Base-by-base conservation (phyloP, 2,888 invertebrate species). In the Aradus depressus region DNA sequence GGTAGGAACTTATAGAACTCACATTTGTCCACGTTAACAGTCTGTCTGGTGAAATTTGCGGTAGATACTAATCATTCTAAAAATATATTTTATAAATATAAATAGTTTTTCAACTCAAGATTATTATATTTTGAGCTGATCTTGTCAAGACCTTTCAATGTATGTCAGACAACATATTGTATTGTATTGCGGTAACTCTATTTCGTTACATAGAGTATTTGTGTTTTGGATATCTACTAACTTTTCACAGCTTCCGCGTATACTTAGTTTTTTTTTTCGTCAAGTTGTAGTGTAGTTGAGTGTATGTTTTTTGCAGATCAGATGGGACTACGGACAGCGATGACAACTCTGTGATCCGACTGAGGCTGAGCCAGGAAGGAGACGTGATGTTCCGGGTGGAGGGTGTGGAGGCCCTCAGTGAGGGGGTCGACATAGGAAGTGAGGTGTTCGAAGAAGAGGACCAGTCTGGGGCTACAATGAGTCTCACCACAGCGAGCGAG, bases 281-380 rank as follows among this genome's bases (percentile, higher is more conserved):
- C 14, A 26, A 31, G 44, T 12, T 31, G 19, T 10, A 41, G 14
- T 26, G 25, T 39, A 19, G 5, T 50, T 35, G 12, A 31, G 10
- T 3, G 12, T n/a, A 28, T 23, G 21, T 50, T 44, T 38, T 41
- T 54, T 54, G n/a, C 51, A 61, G 60, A 41, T 61, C 59, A 59
- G 90, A 90, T 55, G 80, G 81, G 28, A 88, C 86, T 60, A 88
- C 87, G 0, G 92, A 92, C 69, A 89, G 88, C 57, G 88, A 88
- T 62, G n/a, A n/a, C n/a, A 82, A 85, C 60, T 89, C 81, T 65
- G 79, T 87, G n/a, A 75, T 83, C 39, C 76, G 86, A 41, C 62
- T n/a, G n/a, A 47, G 28, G 26, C 31, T 47, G 18, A 47, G 43
- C 64, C 62, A 23, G 50, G n/a, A n/a, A n/a, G 48, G 55, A 28